These are phyloP conservation scores for Tipula unca DNA, from an alignment of 2,888 invertebrate species.

Conservation along the genomic window DNA sequence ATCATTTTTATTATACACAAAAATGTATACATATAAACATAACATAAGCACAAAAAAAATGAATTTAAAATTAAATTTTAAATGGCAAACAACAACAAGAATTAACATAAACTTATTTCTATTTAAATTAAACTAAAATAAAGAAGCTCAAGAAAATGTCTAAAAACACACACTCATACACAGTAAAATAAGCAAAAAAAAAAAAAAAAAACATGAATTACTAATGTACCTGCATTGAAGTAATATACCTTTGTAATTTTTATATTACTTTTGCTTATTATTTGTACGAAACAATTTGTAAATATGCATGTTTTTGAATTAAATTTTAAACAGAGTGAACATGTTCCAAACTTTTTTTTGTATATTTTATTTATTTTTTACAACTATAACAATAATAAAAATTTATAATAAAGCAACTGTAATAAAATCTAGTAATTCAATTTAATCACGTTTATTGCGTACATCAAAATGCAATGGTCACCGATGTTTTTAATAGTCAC, in stretches of 20 bases:
- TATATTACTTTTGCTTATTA: neutral
- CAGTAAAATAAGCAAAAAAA: neutral
- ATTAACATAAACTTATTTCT: neutral
- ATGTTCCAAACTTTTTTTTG: neutral
- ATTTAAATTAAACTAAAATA: neutral
- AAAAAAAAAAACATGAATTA: neutral
- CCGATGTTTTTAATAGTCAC: constrained; percentile 4
- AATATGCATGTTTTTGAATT: constrained; percentile 8
- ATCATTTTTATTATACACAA: neutral
- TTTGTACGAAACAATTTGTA: constrained; percentile 1
- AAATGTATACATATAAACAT: neutral
- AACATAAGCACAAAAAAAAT: neutral
- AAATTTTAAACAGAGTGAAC: neutral
- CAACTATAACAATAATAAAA: neutral
- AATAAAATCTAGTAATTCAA: neutral
- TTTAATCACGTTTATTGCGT: constrained; percentile 2
- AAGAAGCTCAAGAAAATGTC: neutral
- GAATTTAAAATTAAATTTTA: neutral
- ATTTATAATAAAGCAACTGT: neutral
- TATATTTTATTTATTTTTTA: neutral
- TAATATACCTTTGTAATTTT: neutral
- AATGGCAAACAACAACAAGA: neutral
- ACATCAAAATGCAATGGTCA: neutral
- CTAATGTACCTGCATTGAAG: neutral
- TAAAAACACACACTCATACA: neutral